Evolutionary conservation across 1,140 invertebrate species (phyloP).

Genomic region (Varroa destructor): DNA sequence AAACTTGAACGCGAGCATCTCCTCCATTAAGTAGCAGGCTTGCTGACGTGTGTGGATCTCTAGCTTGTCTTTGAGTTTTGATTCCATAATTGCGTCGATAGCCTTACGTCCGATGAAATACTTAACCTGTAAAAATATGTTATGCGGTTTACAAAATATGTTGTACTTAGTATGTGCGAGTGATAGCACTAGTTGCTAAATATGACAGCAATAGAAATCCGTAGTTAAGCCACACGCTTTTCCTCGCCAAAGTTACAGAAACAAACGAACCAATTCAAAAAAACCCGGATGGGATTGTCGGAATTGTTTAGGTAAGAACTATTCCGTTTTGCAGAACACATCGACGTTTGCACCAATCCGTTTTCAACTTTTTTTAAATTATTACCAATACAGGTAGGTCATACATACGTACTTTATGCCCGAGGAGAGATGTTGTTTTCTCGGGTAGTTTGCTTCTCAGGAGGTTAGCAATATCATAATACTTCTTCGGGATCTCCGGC

Average conservation of each 20-base stretch:
- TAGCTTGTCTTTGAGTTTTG: slow-evolving; percentile 4
- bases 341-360: too few relatives aligned
- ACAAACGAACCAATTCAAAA: too few relatives aligned
- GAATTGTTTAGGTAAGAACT: too few relatives aligned
- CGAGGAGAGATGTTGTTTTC: slow-evolving; percentile 86
- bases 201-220: slow-evolving; percentile 8
- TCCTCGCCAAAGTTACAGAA: too few relatives aligned
- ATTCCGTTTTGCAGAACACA: too few relatives aligned
- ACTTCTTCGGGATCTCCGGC: slow-evolving; percentile 52
- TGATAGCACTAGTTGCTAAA: not conserved
- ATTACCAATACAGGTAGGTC: slow-evolving; percentile 6
- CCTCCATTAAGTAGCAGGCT: slow-evolving; percentile 24
- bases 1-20: slow-evolving; percentile 77
- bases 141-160: slow-evolving; percentile 2
- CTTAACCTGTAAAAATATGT: slow-evolving; percentile 24
- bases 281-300: too few relatives aligned
- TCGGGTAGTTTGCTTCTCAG: slow-evolving; percentile 76
- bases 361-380: too few relatives aligned
- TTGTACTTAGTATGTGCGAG: not conserved
- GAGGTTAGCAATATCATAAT: slow-evolving; percentile 85
- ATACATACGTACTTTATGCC: slow-evolving; percentile 68
- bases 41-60: not conserved
- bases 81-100: slow-evolving; percentile 23
- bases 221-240: not conserved
- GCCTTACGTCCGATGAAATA: slow-evolving; percentile 17